Conservation (phyloP, 2,113 vertebrate genomes). For the Thalassarche chlororhynchos region DNA sequence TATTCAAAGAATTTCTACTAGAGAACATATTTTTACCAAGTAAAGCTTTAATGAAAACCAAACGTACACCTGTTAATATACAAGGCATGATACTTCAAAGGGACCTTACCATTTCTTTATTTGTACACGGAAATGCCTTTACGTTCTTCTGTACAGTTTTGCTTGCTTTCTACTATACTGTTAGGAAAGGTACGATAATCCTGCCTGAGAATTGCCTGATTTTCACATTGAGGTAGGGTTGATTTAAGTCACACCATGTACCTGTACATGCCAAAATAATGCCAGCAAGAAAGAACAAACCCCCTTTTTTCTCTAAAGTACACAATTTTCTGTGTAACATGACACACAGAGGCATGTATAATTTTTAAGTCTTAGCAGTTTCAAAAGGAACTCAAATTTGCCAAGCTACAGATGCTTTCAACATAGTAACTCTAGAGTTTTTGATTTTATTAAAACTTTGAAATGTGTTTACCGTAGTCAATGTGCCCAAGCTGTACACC, state of each 20-base stretch:
- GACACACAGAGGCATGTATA: accelerated
- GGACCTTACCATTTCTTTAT: background rate
- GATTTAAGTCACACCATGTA: background rate
- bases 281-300: background rate
- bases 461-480: background rate
- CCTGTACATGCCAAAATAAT: background rate
- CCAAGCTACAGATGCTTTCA: background rate
- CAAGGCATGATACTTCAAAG: background rate
- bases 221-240: background rate
- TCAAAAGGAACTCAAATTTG: background rate
- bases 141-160: background rate
- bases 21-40: background rate
- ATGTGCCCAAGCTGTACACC: background rate
- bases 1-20: background rate
- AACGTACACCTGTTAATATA: background rate
- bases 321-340: background rate
- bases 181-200: background rate
- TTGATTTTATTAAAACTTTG: background rate
- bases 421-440: background rate
- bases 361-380: background rate
- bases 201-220: background rate
- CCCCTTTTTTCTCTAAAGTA: background rate
- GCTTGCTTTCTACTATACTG: background rate
- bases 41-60: background rate
- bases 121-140: background rate